phyloP scores from a whole-genome alignment of 2,888 invertebrate genomes.

The Leptinotarsa rubiginosa region DNA sequence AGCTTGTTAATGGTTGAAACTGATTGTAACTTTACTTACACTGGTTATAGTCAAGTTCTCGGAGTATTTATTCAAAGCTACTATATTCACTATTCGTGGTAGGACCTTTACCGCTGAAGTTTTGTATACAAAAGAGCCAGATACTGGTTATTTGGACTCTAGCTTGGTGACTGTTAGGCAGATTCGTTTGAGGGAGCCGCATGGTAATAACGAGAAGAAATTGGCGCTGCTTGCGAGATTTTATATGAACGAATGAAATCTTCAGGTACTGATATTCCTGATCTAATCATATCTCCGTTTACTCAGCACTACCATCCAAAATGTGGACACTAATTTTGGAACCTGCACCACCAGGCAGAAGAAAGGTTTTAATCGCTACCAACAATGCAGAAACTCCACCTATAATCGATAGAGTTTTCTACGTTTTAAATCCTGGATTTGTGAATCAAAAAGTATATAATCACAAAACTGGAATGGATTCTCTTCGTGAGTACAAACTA shows the following conservation, averaged over 20 bases:
- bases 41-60: slow-evolving; percentile 99
- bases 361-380: slow-evolving; percentile 98
- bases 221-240: slow-evolving; percentile 98
- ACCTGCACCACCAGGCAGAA: slow-evolving; percentile 96
- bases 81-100: slow-evolving; percentile 98
- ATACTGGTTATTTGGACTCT: slow-evolving; percentile 98
- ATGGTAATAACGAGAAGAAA: slow-evolving; percentile 96
- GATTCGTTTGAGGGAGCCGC: slow-evolving; percentile 97
- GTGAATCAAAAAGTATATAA: slow-evolving; percentile 99
- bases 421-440: slow-evolving; percentile 99
- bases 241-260: slow-evolving; percentile 98
- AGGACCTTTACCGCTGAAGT: slow-evolving; percentile 97
- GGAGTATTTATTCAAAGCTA: slow-evolving; percentile 96
- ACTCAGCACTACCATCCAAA: slow-evolving; percentile 97
- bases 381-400: slow-evolving; percentile 99
- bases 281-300: slow-evolving; percentile 95
- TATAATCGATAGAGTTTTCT: slow-evolving; percentile 98
- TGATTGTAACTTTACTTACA: slow-evolving; percentile 99
- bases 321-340: slow-evolving; percentile 99
- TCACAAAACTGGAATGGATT: slow-evolving; percentile 98
- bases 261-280: slow-evolving; percentile 96
- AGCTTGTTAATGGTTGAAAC: slow-evolving; percentile 72
- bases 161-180: slow-evolving; percentile 99
- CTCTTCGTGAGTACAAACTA: slow-evolving; percentile 69
- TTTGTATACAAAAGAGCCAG: slow-evolving; percentile 97